phyloP scores from a whole-genome alignment of 2,888 invertebrate genomes.

The Limnephilus marmoratus region DNA sequence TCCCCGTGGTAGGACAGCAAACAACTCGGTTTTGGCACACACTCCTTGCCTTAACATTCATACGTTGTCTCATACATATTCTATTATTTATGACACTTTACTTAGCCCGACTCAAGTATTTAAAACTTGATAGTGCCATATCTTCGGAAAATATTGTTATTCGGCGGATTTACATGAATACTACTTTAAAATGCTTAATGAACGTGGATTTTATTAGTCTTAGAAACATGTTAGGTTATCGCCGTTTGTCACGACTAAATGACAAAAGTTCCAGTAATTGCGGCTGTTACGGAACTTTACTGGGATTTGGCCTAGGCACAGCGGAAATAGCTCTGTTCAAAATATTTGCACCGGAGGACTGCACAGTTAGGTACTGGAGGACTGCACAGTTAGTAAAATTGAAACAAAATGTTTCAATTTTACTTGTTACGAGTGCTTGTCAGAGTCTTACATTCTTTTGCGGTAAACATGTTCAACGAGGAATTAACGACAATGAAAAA shows the following conservation, averaged over 20 bases:
- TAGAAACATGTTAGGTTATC: neutral
- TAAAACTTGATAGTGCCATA: too few relatives aligned
- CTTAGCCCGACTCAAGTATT: too few relatives aligned
- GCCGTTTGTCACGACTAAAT: neutral
- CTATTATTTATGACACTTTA: too few relatives aligned
- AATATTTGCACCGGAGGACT: neutral
- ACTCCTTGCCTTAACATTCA: too few relatives aligned
- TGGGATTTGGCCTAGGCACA: neutral
- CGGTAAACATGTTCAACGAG: neutral
- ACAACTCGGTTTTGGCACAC: too few relatives aligned
- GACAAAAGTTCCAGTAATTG: conserved; percentile 10
- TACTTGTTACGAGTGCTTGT: neutral
- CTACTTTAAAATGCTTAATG: neutral
- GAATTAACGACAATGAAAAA: too few relatives aligned
- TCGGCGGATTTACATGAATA: neutral
- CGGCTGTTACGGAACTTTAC: neutral
- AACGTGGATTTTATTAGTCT: neutral
- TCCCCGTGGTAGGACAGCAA: too few relatives aligned
- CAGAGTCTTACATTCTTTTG: neutral
- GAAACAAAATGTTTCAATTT: neutral
- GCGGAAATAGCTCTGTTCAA: neutral
- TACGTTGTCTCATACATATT: too few relatives aligned
- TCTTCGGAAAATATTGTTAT: neutral
- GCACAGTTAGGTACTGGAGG: neutral
- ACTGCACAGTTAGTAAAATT: neutral